These are phyloP conservation scores for Aplysia californica DNA, from an alignment of 1,140 invertebrate species.

Conservation along the genomic window DNA sequence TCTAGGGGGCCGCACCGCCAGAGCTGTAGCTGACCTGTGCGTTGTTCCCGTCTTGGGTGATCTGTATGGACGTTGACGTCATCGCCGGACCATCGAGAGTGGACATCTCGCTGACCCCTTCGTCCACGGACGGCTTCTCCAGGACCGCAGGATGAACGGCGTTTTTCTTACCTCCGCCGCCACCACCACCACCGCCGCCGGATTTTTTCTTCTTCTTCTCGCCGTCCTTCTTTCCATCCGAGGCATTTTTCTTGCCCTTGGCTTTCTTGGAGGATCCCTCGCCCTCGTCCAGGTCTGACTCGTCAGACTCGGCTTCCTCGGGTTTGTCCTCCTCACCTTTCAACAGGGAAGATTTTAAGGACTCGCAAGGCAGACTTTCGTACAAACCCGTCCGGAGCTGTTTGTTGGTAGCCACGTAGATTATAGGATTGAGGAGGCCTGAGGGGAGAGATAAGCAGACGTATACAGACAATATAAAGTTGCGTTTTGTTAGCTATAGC, in stretches of 20 bases:
- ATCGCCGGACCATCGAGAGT: background rate
- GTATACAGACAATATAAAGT: too few species aligned
- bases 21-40: background rate
- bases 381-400: constrained; percentile 44
- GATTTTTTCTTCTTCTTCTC: constrained; percentile 5
- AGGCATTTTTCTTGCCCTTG: background rate
- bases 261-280: constrained; percentile 1
- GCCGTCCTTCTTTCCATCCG: background rate
- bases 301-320: constrained; percentile 24
- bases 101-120: constrained; percentile 5
- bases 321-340: constrained; percentile 7
- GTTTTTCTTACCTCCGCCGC: background rate
- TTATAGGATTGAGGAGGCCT: constrained; percentile 46
- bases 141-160: background rate
- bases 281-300: constrained; percentile 20
- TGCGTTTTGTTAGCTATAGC: too few species aligned
- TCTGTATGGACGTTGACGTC: background rate
- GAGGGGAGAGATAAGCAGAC: constrained; percentile 18
- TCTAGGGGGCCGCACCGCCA: background rate
- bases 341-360: constrained; percentile 10
- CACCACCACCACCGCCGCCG: background rate
- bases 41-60: background rate
- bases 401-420: constrained; percentile 50
- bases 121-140: background rate
- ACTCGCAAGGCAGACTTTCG: constrained; percentile 37